Evolutionary conservation across 2,797 vertebrate genomes (phyloP), one percentile per base, ranked within the genome.

Genomic region (Buceros bicornis): DNA sequence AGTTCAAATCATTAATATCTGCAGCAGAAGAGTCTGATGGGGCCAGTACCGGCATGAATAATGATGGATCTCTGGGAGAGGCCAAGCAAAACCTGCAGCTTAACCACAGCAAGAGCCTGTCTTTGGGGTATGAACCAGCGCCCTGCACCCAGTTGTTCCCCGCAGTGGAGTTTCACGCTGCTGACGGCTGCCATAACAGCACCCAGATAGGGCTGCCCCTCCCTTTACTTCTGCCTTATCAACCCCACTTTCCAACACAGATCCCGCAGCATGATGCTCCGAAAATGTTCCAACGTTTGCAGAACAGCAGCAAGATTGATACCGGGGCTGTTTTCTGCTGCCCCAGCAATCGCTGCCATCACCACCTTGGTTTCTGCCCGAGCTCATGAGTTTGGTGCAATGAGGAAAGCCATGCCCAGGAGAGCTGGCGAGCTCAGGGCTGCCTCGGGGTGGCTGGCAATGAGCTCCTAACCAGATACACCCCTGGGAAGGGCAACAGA

Each of bases 1-100:
- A 96, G 96, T 92, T 97, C 89, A 95, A 95, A 90, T 78, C 96
- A 95, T 93, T 97, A 58, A 96, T 96, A 97, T 91, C 71, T 84
- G 91, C 35, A 14, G 70, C 78, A 51, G 67, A 95, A 92, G 79
- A 94, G 43, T 13, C 83, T 90, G 97, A 93, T 94, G 93, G 92
- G 60, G 48, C 62, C 9, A 2, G 72, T 3, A 64, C 87, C 92
- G 97, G 84, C 28, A 37, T 86, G 97, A 98, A 96, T 95, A 88
- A 97, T 81, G 96, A 97, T 78, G 65, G 94, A 85, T 97, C 82
- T 95, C 71, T 11, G 19, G 71, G 83, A 96, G 67, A 97, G 42
- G 77, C 77, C 95, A 87, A 47, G 96, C 80, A 94, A 95, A 96
- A 92, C 80, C 78, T 72, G 86, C 82, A 87, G 93, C 95, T 97